A percentile compares a stretch with the other conserved stretches of the same genome.
Conservation (phyloP, 2,797 vertebrate genomes). For the Acanthornis magna region DNA sequence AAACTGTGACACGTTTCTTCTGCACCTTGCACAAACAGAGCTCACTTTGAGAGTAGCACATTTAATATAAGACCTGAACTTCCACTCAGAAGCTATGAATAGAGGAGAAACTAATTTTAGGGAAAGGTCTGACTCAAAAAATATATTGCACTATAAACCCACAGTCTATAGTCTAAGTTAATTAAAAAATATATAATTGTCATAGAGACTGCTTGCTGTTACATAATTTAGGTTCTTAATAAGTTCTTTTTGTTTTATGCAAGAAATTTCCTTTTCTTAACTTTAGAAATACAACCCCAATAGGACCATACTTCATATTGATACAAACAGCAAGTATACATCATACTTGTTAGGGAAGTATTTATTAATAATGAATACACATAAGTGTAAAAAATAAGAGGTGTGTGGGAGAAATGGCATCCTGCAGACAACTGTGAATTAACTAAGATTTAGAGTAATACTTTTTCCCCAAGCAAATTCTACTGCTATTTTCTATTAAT, state of each 20-base stretch:
- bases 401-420: neutral
- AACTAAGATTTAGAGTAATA: conserved; percentile 50
- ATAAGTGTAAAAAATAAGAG: neutral
- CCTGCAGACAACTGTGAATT: conserved; percentile 14
- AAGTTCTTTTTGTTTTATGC: neutral
- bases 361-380: conserved; percentile 44
- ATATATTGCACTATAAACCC: neutral
- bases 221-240: conserved; percentile 35
- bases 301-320: neutral
- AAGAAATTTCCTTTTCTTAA: conserved; percentile 30
- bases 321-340: neutral
- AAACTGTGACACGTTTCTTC: neutral
- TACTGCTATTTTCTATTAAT: conserved; percentile 66
- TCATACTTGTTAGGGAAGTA: neutral
- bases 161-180: neutral
- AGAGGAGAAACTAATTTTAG: neutral
- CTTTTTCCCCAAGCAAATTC: conserved; percentile 40
- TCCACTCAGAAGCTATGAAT: neutral
- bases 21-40: neutral
- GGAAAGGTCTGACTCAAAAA: neutral
- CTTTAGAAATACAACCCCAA: neutral
- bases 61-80: neutral
- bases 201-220: neutral
- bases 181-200: neutral
- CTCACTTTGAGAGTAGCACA: neutral